These are phyloP conservation scores for Rafetus swinhoei DNA, from an alignment of 2,113 vertebrate genomes.

Conservation along the genomic window DNA sequence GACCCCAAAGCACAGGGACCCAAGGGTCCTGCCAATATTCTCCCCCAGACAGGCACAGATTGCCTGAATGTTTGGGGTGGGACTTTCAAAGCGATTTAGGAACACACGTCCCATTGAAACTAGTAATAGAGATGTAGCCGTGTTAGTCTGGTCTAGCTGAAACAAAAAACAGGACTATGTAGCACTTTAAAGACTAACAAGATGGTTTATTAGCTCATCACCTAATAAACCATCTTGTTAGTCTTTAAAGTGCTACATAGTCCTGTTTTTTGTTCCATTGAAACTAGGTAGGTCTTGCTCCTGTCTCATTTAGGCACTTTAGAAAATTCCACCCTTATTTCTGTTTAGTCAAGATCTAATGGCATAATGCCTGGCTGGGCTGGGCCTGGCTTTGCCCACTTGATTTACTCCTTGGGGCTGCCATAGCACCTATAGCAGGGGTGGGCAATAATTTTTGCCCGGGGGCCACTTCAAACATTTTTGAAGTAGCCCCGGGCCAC, in stretches of 20 bases:
- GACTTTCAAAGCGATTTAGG: neutral
- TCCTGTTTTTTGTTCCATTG: neutral
- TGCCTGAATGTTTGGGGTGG: neutral
- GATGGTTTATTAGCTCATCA: too few species aligned
- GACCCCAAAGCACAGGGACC: accelerated
- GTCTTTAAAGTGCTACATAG: too few species aligned
- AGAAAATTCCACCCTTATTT: neutral
- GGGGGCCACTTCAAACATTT: too few species aligned
- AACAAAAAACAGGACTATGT: too few species aligned
- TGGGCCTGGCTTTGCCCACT: neutral
- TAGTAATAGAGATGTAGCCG: too few species aligned
- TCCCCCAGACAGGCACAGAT: neutral
- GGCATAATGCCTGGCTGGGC: neutral
- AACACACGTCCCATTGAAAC: accelerated
- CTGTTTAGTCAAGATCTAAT: neutral
- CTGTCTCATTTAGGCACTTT: neutral
- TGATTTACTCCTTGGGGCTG: neutral
- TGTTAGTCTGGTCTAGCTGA: too few species aligned
- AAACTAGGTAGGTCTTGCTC: neutral
- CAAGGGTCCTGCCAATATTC: neutral
- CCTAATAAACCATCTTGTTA: too few species aligned
- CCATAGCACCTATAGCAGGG: neutral
- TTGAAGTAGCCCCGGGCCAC: too few species aligned
- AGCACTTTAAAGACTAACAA: too few species aligned
- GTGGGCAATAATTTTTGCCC: too few species aligned